phyloP scores from a whole-genome alignment of 2,113 vertebrate genomes.

The Protomyctophum bolini region DNA sequence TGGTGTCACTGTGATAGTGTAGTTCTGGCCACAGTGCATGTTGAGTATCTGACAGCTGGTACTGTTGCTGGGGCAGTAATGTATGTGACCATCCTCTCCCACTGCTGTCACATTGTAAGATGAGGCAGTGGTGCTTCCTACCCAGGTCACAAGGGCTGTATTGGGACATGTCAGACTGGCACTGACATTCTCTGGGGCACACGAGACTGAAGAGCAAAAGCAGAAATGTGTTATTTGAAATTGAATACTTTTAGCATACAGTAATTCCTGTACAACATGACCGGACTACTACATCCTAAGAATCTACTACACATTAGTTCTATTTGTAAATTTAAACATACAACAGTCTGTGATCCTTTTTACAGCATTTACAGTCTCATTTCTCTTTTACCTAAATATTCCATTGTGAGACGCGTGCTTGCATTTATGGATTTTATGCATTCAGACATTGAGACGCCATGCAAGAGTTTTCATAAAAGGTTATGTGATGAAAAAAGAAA shows the following conservation, averaged over 20 bases:
- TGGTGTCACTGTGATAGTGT: conserved; percentile 59
- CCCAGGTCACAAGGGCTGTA: conserved; percentile 68
- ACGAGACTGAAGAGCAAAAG: conserved; percentile 60
- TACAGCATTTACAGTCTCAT: conserved; percentile 13
- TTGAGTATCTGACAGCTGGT: conserved; percentile 63
- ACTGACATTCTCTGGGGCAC: conserved; percentile 52
- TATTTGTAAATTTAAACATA: background rate
- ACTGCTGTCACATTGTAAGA: conserved; percentile 56
- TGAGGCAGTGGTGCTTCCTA: conserved; percentile 44
- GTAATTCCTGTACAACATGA: too few relatives aligned
- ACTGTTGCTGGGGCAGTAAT: conserved; percentile 51
- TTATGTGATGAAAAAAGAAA: too few relatives aligned
- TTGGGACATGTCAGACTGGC: conserved; percentile 49
- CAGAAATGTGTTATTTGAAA: background rate
- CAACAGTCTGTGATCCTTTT: conserved; percentile 66
- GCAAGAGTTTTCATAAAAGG: too few relatives aligned
- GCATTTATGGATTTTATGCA: too few relatives aligned
- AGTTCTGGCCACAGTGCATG: conserved; percentile 68
- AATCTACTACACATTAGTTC: background rate
- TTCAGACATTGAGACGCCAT: too few relatives aligned
- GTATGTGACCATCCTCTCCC: conserved; percentile 44
- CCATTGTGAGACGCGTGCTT: too few relatives aligned
- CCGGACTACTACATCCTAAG: too few relatives aligned
- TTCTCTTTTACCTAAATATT: conserved; percentile 1
- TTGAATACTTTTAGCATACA: background rate